Conservation (phyloP, 1,140 invertebrate species). For the Pteromalus puparum region DNA sequence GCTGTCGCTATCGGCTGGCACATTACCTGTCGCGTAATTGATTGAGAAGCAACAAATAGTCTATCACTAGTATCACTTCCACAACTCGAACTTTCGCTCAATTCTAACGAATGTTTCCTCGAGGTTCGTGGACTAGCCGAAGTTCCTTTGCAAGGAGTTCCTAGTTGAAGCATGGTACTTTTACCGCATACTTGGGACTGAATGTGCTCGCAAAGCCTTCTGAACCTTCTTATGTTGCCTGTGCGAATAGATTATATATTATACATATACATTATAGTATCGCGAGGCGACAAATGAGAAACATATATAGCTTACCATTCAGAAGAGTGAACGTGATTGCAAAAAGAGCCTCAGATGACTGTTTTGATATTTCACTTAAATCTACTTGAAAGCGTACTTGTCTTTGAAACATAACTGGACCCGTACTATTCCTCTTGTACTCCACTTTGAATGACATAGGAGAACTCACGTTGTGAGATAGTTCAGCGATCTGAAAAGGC, state of each 20-base stretch:
- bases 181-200: slow-evolving; percentile 89
- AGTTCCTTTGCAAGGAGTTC: slow-evolving; percentile 79
- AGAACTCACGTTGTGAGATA: slow-evolving; percentile 98
- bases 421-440: slow-evolving; percentile 94
- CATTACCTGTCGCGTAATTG: slow-evolving; percentile 78
- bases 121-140: slow-evolving; percentile 82
- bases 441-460: slow-evolving; percentile 99
- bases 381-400: slow-evolving; percentile 96
- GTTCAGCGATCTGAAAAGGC: slow-evolving; percentile 91
- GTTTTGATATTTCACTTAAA: slow-evolving; percentile 78
- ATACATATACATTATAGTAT: no score
- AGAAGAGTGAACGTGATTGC: slow-evolving; percentile 97
- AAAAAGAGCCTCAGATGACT: slow-evolving; percentile 89
- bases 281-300: no score
- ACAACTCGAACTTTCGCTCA: slow-evolving; percentile 88
- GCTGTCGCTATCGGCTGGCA: no score
- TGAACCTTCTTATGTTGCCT: slow-evolving; percentile 96
- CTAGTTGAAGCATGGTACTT: slow-evolving; percentile 68
- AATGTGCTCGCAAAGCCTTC: slow-evolving; percentile 96
- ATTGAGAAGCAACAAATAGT: slow-evolving; percentile 77
- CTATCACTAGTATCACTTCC: slow-evolving; percentile 89
- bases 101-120: slow-evolving; percentile 81
- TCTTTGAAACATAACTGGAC: slow-evolving; percentile 96
- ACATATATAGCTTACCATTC: slow-evolving; percentile 82
- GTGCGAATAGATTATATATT: slow-evolving; percentile 34